Conservation (phyloP, 2,888 invertebrate genomes). For the Cordilura impudica region DNA sequence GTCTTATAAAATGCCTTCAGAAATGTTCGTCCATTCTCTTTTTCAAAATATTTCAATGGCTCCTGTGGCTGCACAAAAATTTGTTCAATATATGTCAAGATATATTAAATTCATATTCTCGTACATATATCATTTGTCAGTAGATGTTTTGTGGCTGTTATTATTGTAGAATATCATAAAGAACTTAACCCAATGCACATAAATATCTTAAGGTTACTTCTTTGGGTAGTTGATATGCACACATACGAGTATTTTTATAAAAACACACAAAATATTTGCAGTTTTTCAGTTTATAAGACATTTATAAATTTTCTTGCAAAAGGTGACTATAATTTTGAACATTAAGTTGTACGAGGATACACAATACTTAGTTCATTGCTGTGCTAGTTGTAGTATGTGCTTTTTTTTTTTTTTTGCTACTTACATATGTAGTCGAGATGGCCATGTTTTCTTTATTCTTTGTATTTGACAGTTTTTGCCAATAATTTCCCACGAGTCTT, state of each 20-base stretch:
- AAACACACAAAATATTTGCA: not conserved
- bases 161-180: not conserved
- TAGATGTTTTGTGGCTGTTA: constrained; percentile 14
- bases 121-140: constrained; percentile 34
- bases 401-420: no score
- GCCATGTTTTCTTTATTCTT: constrained; percentile 38
- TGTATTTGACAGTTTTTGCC: constrained; percentile 54
- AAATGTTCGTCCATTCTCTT: no score
- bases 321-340: constrained; percentile 35
- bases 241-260: not conserved
- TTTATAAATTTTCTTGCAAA: constrained; percentile 20
- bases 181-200: constrained; percentile 5
- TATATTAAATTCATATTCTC: no score
- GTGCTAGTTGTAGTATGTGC: not conserved
- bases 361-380: constrained; percentile 6
- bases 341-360: no score
- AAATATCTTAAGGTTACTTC: not conserved
- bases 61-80: no score
- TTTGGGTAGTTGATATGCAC: no score
- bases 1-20: no score
- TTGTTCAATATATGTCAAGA: no score
- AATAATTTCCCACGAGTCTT: constrained; percentile 63
- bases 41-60: no score
- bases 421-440: not conserved
- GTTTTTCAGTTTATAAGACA: constrained; percentile 20